Conservation (phyloP, 2,797 vertebrate species). For the Okamejei kenojei region DNA sequence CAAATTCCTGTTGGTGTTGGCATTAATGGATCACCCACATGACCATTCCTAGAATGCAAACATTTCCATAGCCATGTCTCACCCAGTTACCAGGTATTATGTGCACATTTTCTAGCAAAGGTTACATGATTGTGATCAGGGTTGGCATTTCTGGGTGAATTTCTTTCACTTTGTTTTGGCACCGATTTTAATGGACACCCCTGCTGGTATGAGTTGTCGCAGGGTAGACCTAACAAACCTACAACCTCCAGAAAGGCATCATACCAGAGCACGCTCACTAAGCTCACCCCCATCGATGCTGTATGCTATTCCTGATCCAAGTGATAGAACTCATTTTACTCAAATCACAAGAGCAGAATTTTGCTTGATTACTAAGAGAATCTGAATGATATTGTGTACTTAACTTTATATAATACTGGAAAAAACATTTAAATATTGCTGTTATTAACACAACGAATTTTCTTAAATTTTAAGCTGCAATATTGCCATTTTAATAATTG, state of each 20-base stretch:
- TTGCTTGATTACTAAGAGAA: slow-evolving; percentile 26
- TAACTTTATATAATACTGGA: slow-evolving; percentile 34
- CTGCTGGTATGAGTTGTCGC: not conserved
- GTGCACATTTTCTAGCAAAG: not conserved
- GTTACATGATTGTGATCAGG: not conserved
- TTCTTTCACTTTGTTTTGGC: not conserved
- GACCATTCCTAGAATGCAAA: too few species aligned
- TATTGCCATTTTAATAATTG: slow-evolving; percentile 38
- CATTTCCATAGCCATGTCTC: not conserved
- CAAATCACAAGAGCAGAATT: slow-evolving; percentile 28
- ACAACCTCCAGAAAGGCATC: not conserved
- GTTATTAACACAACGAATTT: slow-evolving; percentile 28
- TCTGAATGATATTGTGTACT: slow-evolving; percentile 34
- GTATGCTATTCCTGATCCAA: not conserved
- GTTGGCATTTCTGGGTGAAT: not conserved
- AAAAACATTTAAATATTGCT: slow-evolving; percentile 33
- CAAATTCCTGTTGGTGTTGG: not conserved
- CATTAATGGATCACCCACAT: not conserved
- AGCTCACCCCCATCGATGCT: not conserved
- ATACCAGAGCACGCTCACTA: not conserved
- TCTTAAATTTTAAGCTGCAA: slow-evolving; percentile 36
- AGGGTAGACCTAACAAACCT: not conserved
- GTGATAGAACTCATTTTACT: slow-evolving; percentile 1
- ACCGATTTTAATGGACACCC: not conserved
- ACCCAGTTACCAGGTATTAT: not conserved